phyloP scores from a whole-genome alignment of 2,888 invertebrate species.

The Tenodera sinensis region DNA sequence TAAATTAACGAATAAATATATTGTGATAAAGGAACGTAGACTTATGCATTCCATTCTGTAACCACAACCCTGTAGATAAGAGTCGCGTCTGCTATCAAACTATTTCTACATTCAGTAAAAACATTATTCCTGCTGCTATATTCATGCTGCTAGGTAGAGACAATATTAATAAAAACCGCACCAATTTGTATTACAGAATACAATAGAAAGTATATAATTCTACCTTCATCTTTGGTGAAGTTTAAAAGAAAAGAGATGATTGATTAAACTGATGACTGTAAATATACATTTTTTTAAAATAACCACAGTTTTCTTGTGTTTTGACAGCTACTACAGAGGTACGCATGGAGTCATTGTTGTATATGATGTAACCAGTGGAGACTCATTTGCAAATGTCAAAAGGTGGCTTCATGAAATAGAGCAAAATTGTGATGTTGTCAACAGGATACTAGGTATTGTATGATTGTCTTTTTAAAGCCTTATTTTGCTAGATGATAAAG shows the following conservation, averaged over 20 bases:
- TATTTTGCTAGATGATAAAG: too few species aligned
- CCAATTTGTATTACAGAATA: too few species aligned
- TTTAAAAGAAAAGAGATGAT: neutral
- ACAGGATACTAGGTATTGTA: slow-evolving; percentile 76
- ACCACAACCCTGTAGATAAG: too few species aligned
- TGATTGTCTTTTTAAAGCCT: too few species aligned
- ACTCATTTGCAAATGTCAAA: slow-evolving; percentile 98
- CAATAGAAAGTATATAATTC: neutral
- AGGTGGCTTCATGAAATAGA: slow-evolving; percentile 99
- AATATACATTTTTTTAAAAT: neutral
- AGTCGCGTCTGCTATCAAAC: too few species aligned
- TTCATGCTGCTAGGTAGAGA: too few species aligned
- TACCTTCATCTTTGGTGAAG: neutral
- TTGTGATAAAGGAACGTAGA: too few species aligned
- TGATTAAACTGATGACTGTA: neutral
- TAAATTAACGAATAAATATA: too few species aligned
- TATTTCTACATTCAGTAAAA: too few species aligned
- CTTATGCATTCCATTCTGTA: too few species aligned
- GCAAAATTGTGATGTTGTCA: slow-evolving; percentile 98
- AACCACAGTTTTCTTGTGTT: slow-evolving; percentile 8
- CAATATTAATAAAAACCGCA: too few species aligned
- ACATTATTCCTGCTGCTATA: too few species aligned
- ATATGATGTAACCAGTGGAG: slow-evolving; percentile 98
- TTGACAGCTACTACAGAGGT: slow-evolving; percentile 83
- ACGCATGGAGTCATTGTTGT: slow-evolving; percentile 99